phyloP scores from a whole-genome alignment of 2,113 vertebrate genomes.

The Tringa solitaria region DNA sequence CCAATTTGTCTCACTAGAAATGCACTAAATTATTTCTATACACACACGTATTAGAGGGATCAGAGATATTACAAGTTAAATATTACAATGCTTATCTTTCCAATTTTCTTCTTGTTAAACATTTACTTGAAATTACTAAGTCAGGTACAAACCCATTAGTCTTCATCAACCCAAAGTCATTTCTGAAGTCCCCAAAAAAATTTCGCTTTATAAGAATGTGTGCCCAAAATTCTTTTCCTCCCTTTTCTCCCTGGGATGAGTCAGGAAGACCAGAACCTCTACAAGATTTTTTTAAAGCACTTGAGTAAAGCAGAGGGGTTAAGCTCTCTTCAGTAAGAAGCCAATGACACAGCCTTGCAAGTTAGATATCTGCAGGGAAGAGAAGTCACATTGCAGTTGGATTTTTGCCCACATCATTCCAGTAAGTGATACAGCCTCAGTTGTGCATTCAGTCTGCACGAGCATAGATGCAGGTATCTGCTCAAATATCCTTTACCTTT shows the following conservation, averaged over 20 bases:
- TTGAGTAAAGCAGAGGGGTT: background rate
- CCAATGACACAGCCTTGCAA: background rate
- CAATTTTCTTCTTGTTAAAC: background rate
- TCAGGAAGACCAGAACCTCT: background rate
- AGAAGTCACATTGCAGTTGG: constrained; percentile 26
- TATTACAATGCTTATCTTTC: background rate
- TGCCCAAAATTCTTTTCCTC: background rate
- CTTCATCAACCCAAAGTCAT: background rate
- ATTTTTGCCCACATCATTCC: constrained; percentile 37
- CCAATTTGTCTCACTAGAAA: background rate
- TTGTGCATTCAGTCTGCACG: background rate
- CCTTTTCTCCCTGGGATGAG: background rate
- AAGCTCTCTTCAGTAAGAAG: background rate
- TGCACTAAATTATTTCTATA: background rate
- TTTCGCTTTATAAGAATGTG: background rate
- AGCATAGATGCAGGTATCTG: background rate
- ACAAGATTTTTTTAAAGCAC: background rate
- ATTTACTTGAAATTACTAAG: background rate
- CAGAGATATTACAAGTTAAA: background rate
- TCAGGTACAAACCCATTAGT: background rate
- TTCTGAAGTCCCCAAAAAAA: background rate
- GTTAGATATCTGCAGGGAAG: constrained; percentile 10
- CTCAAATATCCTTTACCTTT: background rate
- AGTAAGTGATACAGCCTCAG: background rate
- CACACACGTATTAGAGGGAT: background rate